Evolutionary conservation across 2,888 invertebrate species (phyloP).

Genomic region (Brachypterus glaber): DNA sequence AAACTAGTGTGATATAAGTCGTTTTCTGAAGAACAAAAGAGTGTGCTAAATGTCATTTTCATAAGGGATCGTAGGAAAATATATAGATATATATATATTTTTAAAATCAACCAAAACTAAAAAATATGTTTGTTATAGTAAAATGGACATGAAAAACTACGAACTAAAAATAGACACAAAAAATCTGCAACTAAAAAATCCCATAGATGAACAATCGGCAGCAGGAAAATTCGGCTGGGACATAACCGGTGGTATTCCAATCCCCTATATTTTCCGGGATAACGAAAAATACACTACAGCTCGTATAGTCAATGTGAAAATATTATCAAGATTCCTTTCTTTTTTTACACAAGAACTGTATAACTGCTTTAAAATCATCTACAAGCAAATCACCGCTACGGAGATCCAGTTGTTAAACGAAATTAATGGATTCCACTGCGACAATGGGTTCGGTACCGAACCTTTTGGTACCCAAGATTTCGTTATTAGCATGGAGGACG

Average conservation of each 20-base stretch:
- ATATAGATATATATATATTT: no score
- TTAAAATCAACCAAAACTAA: no score
- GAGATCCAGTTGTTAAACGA: constrained; percentile 15
- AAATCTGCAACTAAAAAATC: no score
- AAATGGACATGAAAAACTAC: no score
- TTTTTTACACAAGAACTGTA: constrained; percentile 11
- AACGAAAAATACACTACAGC: constrained; percentile 10
- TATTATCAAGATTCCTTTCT: constrained; percentile 6
- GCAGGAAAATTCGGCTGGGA: constrained; percentile 16
- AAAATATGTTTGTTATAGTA: no score
- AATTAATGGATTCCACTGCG: constrained; percentile 14
- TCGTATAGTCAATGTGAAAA: constrained; percentile 9
- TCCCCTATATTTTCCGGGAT: constrained; percentile 12
- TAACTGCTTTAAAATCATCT: constrained; percentile 8
- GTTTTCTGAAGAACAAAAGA: no score
- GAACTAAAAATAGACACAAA: no score
- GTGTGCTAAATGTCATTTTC: no score
- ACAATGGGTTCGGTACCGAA: constrained; percentile 8
- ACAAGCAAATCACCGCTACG: constrained; percentile 6
- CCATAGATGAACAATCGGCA: constrained; percentile 9
- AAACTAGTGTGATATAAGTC: no score
- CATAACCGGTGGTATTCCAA: background rate
- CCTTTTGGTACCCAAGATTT: constrained; percentile 6
- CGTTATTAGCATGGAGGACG: constrained; percentile 10
- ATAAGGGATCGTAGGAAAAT: no score